A percentile compares a stretch with the other conserved stretches of the same genome.
These are phyloP conservation scores for Oreochromis aureus DNA, from an alignment of 2,113 vertebrate species.

Conservation along the genomic window DNA sequence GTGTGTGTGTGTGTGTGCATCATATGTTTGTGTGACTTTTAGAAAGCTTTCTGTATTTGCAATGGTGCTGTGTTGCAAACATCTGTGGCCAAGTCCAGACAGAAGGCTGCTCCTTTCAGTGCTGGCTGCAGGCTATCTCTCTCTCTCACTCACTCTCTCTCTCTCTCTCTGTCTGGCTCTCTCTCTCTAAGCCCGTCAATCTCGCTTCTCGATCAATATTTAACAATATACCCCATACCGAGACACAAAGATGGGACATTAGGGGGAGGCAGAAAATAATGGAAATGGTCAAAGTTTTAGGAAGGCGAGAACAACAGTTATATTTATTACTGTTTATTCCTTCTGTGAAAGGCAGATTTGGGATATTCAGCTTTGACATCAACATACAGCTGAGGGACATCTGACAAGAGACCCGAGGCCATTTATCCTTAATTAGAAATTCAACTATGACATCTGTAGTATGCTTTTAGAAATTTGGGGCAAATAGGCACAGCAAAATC, in stretches of 20 bases:
- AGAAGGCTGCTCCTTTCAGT: constrained; percentile 48
- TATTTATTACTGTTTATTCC: background rate
- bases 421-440: background rate
- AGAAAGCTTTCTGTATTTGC: constrained; percentile 41
- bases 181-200: background rate
- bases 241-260: constrained; percentile 11
- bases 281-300: background rate
- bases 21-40: constrained; percentile 17
- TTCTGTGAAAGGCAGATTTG: background rate
- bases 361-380: constrained; percentile 8
- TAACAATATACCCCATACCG: constrained; percentile 47
- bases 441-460: background rate
- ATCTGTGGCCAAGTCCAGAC: constrained; percentile 58
- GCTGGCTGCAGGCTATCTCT: constrained; percentile 29
- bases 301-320: background rate
- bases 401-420: background rate
- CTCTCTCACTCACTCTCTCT: background rate
- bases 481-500: background rate
- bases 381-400: background rate
- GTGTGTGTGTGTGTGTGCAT: background rate
- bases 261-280: background rate
- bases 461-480: background rate
- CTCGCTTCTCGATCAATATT: constrained; percentile 53
- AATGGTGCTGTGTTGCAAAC: constrained; percentile 48
- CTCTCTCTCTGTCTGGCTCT: background rate